Conservation (phyloP, 1,140 invertebrate genomes). For the Andrena cerasifolii region DNA sequence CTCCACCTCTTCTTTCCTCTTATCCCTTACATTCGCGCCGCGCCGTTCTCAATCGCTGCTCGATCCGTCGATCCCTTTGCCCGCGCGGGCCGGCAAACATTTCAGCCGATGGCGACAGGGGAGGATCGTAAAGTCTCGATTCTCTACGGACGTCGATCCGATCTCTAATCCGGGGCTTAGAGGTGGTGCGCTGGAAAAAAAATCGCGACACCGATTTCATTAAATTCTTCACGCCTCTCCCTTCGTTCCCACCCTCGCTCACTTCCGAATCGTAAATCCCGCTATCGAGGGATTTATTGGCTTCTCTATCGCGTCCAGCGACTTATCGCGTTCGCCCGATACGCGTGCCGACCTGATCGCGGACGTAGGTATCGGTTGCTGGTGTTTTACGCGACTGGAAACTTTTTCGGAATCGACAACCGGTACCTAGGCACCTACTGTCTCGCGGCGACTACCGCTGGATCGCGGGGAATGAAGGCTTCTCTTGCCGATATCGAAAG, state of each 20-base stretch:
- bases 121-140: conserved; percentile 58
- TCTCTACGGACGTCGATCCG: conserved; percentile 57
- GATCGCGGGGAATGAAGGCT: too few species aligned
- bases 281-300: conserved; percentile 73
- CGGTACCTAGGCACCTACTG: too few species aligned
- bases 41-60: neutral
- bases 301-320: conserved; percentile 65
- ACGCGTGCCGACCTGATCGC: neutral
- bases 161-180: conserved; percentile 66
- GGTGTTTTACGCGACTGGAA: too few species aligned
- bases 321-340: conserved; percentile 67
- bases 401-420: too few species aligned
- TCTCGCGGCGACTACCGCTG: too few species aligned
- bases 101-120: too few species aligned
- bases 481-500: too few species aligned
- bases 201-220: conserved; percentile 70
- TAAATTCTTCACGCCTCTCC: conserved; percentile 66
- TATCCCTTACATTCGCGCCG: neutral
- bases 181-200: conserved; percentile 66
- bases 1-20: neutral
- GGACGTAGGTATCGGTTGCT: neutral
- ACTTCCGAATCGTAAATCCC: conserved; percentile 69
- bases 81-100: too few species aligned
- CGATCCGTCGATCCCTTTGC: neutral
- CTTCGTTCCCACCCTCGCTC: conserved; percentile 9